A percentile compares a stretch with the other conserved stretches of the same genome.
phyloP scores from a whole-genome alignment of 2,113 vertebrate species.

The Ictalurus punctatus region DNA sequence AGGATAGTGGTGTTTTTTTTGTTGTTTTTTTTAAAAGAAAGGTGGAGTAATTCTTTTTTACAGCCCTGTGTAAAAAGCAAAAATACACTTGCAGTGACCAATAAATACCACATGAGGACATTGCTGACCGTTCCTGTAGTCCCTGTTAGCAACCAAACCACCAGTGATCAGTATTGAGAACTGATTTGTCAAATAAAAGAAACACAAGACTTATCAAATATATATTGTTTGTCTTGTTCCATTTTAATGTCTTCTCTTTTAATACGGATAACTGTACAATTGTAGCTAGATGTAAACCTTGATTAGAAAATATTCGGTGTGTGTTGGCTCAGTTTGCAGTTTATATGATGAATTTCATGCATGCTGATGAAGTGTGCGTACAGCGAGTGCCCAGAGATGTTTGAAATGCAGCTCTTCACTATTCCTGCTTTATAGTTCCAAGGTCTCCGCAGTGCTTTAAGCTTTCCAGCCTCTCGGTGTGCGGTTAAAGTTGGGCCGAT shows the following conservation, averaged over 20 bases:
- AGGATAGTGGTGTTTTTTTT: background rate
- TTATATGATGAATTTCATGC: background rate
- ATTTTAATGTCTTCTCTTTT: background rate
- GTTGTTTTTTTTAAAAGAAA: conserved; percentile 11
- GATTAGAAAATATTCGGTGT: background rate
- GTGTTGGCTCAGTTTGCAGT: conserved; percentile 29
- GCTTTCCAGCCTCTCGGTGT: conserved; percentile 73
- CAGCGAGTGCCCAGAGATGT: too few species aligned
- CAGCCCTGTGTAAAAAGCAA: background rate
- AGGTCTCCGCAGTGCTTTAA: background rate
- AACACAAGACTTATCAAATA: background rate
- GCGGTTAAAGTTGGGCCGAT: conserved; percentile 81
- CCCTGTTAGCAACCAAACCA: background rate
- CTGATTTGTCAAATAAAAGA: background rate
- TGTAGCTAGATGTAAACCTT: background rate
- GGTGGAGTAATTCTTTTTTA: background rate
- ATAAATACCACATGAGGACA: conserved; percentile 47
- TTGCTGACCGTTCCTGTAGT: background rate
- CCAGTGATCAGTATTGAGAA: background rate
- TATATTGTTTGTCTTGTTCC: background rate
- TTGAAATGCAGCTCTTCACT: background rate
- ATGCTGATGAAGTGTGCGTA: background rate
- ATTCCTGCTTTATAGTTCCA: background rate
- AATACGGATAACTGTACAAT: background rate
- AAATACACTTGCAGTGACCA: conserved; percentile 44